These are phyloP conservation scores for Panagrolaimus sp. DNA, from an alignment of 1,140 invertebrate species.

Conservation along the genomic window DNA sequence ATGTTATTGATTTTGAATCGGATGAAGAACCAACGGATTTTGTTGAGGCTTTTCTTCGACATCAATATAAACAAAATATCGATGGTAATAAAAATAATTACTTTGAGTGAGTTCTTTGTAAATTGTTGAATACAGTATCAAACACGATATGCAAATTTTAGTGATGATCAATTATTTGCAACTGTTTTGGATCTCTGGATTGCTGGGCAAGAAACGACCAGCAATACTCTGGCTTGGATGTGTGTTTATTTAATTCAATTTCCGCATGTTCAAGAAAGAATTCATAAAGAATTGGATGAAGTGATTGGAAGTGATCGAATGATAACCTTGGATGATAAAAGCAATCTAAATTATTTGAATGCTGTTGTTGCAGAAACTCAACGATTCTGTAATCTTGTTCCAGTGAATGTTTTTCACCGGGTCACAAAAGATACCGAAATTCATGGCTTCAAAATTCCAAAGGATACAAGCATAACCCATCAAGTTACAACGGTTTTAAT, in stretches of 20 bases:
- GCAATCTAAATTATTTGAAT: constrained; percentile 23
- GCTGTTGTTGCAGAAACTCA: constrained; percentile 29
- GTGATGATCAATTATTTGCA: constrained; percentile 26
- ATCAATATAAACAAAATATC: constrained; percentile 15
- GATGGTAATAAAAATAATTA: constrained; percentile 21
- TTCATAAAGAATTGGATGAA: constrained; percentile 31
- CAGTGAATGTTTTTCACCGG: constrained; percentile 25
- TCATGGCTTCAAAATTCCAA: constrained; percentile 12
- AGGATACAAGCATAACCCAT: constrained; percentile 22
- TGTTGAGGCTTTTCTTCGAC: constrained; percentile 35
- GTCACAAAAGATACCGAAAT: constrained; percentile 25
- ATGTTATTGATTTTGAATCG: background rate
- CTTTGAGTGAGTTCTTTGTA: constrained; percentile 22
- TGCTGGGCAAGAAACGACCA: constrained; percentile 37
- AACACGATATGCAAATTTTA: constrained; percentile 1
- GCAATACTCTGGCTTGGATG: constrained; percentile 28
- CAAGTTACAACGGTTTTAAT: constrained; percentile 28
- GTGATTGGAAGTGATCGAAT: constrained; percentile 20
- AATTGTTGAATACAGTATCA: constrained; percentile 7
- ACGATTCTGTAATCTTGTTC: constrained; percentile 28
- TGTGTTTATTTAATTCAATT: constrained; percentile 33
- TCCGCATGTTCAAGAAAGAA: constrained; percentile 27
- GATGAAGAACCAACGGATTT: constrained; percentile 18
- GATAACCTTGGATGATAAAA: constrained; percentile 21
- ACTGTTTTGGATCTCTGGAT: constrained; percentile 33